Evolutionary conservation across 2,797 vertebrate species (phyloP), one percentile per base, ranked within the genome.

Genomic region (Pempheris klunzingeri): DNA sequence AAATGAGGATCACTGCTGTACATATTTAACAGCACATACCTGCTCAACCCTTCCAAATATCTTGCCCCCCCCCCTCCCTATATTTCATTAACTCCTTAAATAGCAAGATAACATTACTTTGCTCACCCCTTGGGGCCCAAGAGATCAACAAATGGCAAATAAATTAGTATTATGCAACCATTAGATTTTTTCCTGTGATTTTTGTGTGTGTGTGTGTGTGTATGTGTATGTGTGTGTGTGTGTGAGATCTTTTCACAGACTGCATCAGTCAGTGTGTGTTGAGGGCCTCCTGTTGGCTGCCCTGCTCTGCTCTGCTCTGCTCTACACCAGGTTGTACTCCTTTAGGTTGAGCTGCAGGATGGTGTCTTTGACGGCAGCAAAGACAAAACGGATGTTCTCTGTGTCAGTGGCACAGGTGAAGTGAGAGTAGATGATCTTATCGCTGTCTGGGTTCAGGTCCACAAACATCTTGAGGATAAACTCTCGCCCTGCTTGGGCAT

Each of bases 401-500:
- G 97, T 99, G 92, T 99, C 97, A 66, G 97, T 99, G 95, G 97
- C 97, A 18, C 97, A 98, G 8, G 97, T 99, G 96, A 99, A 99
- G 94, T 99, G 97, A 52, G 97, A 98, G 95, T 99, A 98, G 96
- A 99, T 98, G 82, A 99, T 98, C 95, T 98, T 99, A 87, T 99
- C 97, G 91, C 97, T 97, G 93, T 99, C 97, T 69, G 97, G 97
- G 84, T 99, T 99, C 94, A 99, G 96, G 90, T 98, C 97, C 90
- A 99, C 97, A 5, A 99, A 99, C 97, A 99, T 99, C 95, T 97
- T 99, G 87, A 99, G 88, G 92, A 99, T 98, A 75, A 99, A 99
- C 90, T 99, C 97, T 78, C 97, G 94, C 71, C 96, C 97, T 0
- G 97, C 97, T 82, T 97, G 97, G 68, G 96, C 96, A 74, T 99